Conservation (phyloP, 1,140 invertebrate species). For the Brachionus koreanus region DNA sequence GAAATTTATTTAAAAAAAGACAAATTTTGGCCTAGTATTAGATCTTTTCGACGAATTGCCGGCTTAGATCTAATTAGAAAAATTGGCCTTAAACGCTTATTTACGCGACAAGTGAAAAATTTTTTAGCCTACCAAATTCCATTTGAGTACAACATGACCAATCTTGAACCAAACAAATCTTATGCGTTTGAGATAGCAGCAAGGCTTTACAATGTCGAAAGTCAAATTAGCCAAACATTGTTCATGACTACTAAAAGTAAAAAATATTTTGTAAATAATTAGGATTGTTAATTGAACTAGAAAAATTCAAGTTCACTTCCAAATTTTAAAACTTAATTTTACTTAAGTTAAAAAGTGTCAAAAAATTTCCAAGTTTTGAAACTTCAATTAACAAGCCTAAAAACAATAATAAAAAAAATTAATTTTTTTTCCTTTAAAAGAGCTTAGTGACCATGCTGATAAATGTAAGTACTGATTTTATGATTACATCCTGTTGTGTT, state of each 20-base stretch:
- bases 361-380: too few species aligned
- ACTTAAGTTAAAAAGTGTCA: too few species aligned
- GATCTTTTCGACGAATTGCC: neutral
- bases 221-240: neutral
- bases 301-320: too few species aligned
- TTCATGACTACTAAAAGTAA: neutral
- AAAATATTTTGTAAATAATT: neutral
- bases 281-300: too few species aligned
- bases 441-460: neutral
- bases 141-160: slow-evolving; percentile 24
- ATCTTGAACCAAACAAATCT: neutral
- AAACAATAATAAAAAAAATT: neutral
- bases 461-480: slow-evolving; percentile 31
- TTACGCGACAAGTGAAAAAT: neutral
- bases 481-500: neutral
- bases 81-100: neutral
- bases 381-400: too few species aligned
- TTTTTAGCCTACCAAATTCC: neutral
- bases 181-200: neutral
- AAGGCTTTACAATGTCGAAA: slow-evolving; percentile 16
- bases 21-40: neutral
- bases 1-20: slow-evolving; percentile 33
- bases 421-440: neutral
- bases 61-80: neutral
- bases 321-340: too few species aligned